Percentiles rank a stretch among this genome's conserved stretches.
Evolutionary conservation across 1,140 invertebrate genomes (phyloP).

Genomic region (Neodiprion virginianus): DNA sequence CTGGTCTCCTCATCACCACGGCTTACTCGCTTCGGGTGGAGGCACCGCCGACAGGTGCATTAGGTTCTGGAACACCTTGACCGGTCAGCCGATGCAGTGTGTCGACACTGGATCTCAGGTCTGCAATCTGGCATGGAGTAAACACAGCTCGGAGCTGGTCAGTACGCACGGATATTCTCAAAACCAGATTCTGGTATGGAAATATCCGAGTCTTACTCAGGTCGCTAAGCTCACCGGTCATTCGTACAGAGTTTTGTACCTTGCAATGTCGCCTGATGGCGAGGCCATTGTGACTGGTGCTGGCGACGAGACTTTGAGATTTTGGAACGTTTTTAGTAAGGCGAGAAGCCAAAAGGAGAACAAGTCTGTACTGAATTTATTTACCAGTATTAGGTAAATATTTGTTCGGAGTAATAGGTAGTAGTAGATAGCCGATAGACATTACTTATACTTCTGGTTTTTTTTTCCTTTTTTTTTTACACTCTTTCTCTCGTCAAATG

Average conservation of each 20-base stretch:
- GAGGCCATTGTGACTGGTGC: constrained; percentile 99
- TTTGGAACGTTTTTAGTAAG: constrained; percentile 99
- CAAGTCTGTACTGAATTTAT: constrained; percentile 96
- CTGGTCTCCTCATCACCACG: constrained; percentile 99
- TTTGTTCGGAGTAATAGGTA: not conserved
- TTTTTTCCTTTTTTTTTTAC: not conserved
- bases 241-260: constrained; percentile 94
- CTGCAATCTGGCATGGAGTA: constrained; percentile 99
- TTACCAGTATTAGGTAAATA: constrained; percentile 82
- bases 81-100: constrained; percentile 98
- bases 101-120: constrained; percentile 99
- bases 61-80: constrained; percentile 99
- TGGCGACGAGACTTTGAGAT: constrained; percentile 97
- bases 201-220: constrained; percentile 96
- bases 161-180: constrained; percentile 99
- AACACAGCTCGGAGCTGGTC: constrained; percentile 96
- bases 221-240: constrained; percentile 99
- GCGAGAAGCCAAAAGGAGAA: constrained; percentile 94
- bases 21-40: constrained; percentile 94
- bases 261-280: constrained; percentile 98
- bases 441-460: not conserved
- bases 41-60: constrained; percentile 98
- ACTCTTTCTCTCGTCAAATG: constrained; percentile 20
- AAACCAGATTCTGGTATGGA: constrained; percentile 99
- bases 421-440: not conserved